Evolutionary conservation across 1,140 invertebrate genomes (phyloP).

Genomic region (Caligus rogercresseyi): DNA sequence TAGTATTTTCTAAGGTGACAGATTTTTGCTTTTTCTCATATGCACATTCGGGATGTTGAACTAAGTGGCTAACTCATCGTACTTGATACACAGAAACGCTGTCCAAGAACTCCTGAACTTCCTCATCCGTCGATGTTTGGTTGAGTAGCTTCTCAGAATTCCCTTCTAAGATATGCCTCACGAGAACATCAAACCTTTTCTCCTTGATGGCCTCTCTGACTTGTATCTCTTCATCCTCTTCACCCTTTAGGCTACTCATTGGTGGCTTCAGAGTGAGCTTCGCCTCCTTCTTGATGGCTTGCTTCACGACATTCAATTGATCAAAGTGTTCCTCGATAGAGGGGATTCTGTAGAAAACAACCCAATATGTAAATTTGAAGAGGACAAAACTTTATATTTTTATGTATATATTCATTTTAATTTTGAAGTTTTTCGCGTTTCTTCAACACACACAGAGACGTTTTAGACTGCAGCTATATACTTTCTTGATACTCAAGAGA

Average conservation of each 20-base stretch:
- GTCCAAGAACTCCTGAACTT: constrained; percentile 70
- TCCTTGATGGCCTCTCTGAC: constrained; percentile 35
- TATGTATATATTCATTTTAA: too few relatives aligned
- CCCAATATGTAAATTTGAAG: too few relatives aligned
- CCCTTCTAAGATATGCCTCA: constrained; percentile 65
- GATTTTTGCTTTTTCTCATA: too few relatives aligned
- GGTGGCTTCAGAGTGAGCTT: constrained; percentile 2
- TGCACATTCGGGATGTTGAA: too few relatives aligned
- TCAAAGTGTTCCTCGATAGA: not conserved
- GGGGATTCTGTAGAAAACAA: not conserved
- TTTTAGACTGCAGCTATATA: too few relatives aligned
- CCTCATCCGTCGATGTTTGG: constrained; percentile 48
- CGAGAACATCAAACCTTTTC: constrained; percentile 70
- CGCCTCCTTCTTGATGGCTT: constrained; percentile 12
- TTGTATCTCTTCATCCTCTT: constrained; percentile 16
- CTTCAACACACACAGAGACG: too few relatives aligned
- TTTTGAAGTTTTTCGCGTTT: too few relatives aligned
- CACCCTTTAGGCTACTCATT: not conserved
- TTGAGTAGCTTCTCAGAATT: constrained; percentile 58
- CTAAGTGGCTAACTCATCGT: too few relatives aligned
- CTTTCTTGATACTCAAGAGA: too few relatives aligned
- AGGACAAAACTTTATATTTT: too few relatives aligned
- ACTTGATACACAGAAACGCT: constrained; percentile 80
- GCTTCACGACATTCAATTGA: not conserved
- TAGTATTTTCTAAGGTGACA: too few relatives aligned